Evolutionary conservation across 2,888 invertebrate genomes (phyloP).

Genomic region (Lycia hirtaria): DNA sequence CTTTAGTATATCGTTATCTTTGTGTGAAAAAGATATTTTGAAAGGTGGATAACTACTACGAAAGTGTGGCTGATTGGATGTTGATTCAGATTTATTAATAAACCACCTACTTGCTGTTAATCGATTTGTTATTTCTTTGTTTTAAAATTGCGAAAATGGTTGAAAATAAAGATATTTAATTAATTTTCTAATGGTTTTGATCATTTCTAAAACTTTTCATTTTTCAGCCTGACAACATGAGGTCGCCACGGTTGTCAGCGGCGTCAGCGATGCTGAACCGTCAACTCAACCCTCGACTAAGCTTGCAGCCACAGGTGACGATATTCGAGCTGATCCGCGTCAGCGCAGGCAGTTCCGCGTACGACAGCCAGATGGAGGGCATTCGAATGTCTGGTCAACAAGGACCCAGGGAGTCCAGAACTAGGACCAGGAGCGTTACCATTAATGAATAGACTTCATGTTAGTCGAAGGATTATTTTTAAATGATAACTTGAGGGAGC

Average conservation of each 20-base stretch:
- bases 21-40: too few relatives aligned
- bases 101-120: too few relatives aligned
- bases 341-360: constrained; percentile 39
- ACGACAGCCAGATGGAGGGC: constrained; percentile 20
- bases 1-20: too few relatives aligned
- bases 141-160: too few relatives aligned
- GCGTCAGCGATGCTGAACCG: constrained; percentile 42
- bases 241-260: constrained; percentile 41
- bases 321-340: constrained; percentile 53
- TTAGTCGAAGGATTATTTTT: too few relatives aligned
- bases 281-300: constrained; percentile 43
- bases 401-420: constrained; percentile 1
- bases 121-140: too few relatives aligned
- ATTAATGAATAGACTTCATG: background rate
- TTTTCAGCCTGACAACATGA: constrained; percentile 23
- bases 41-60: too few relatives aligned
- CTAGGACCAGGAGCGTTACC: background rate
- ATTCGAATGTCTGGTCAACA: constrained; percentile 15
- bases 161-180: too few relatives aligned
- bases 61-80: too few relatives aligned
- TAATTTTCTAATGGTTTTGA: background rate
- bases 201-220: background rate
- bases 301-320: constrained; percentile 56
- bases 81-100: too few relatives aligned
- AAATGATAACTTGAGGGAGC: too few relatives aligned